Base-by-base conservation (phyloP, 2,113 vertebrate species). In the Vulpes ferrilata region DNA sequence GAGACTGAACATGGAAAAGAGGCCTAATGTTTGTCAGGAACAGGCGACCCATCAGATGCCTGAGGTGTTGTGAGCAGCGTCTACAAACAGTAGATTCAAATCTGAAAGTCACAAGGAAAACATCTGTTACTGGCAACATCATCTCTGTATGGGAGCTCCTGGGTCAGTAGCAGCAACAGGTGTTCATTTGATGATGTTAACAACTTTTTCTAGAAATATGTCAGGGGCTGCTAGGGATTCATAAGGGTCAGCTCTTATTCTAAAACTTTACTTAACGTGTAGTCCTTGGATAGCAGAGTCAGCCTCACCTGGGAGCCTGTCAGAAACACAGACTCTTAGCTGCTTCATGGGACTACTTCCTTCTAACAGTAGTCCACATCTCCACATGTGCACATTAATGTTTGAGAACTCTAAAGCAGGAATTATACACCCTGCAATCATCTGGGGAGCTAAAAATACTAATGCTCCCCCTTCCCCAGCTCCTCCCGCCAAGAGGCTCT, bases 51-150 rank as follows among this genome's bases (percentile, higher is more conserved):
- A 13, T 35, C 10, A n/a, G 53, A 30, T 0, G 5, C 51, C 55
- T 43, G 83, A 23, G 53, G 11, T 23, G 16, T 9, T 10, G 3
- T 23, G 62, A 55, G 89, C 53, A 48, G 53, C 48, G 38, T 13
- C 69, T 19, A 73, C 79, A 30, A 43, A 27, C 16, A 16, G 27
- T 11, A 84, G 95, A n/a, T 71, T 92, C 76, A 30, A 7, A 38
- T 55, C 23, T 76, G 78, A 71, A 95, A 88, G 60, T 78, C 62
- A 27, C 12, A 25, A 60, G 76, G 53, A 59, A 94, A 92, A 65
- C 23, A 69, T 30, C 30, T 67, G 67, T 83, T 88, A 43, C 53
- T 30, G 20, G 43, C n/a, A 30, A 12, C 62, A 12, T 35, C 83
- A 35, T 12, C 59, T 62, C 74, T 48, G 19, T 23, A 9, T 19